Evolutionary conservation across 2,888 invertebrate genomes (phyloP).

Genomic region (Orthonychiurus folsomi): DNA sequence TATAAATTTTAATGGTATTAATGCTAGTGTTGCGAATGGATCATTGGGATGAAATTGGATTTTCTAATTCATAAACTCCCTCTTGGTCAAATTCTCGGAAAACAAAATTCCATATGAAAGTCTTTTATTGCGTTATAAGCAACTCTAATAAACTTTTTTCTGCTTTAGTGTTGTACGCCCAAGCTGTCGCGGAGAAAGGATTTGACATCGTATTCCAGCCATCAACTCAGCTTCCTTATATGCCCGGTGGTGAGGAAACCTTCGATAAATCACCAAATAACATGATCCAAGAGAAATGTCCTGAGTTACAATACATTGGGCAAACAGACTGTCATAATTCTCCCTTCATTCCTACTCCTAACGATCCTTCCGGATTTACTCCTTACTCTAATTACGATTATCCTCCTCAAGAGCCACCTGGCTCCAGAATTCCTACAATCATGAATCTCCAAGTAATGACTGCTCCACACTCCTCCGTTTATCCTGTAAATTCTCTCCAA

Average conservation of each 20-base stretch:
- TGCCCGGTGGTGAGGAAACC: neutral
- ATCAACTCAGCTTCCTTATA: constrained; percentile 28
- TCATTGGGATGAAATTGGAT: too few relatives aligned
- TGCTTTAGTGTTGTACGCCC: constrained; percentile 35
- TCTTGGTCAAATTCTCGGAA: too few relatives aligned
- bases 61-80: too few relatives aligned
- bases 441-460: neutral
- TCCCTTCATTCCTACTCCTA: constrained; percentile 1
- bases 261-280: neutral
- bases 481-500: neutral
- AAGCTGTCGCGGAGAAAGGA: constrained; percentile 38
- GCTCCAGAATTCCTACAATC: constrained; percentile 13
- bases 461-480: neutral
- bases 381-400: neutral
- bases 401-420: neutral
- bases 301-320: constrained; percentile 1
- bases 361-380: neutral
- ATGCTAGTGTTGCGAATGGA: too few relatives aligned
- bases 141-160: too few relatives aligned
- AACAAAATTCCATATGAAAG: too few relatives aligned
- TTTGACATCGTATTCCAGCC: constrained; percentile 37
- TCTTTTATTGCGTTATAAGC: too few relatives aligned
- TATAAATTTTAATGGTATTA: too few relatives aligned
- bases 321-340: neutral
- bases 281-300: neutral